A percentile compares a stretch with the other conserved stretches of the same genome.
These are phyloP conservation scores for Neoascia interrupta DNA, from an alignment of 2,888 invertebrate species.

Conservation along the genomic window DNA sequence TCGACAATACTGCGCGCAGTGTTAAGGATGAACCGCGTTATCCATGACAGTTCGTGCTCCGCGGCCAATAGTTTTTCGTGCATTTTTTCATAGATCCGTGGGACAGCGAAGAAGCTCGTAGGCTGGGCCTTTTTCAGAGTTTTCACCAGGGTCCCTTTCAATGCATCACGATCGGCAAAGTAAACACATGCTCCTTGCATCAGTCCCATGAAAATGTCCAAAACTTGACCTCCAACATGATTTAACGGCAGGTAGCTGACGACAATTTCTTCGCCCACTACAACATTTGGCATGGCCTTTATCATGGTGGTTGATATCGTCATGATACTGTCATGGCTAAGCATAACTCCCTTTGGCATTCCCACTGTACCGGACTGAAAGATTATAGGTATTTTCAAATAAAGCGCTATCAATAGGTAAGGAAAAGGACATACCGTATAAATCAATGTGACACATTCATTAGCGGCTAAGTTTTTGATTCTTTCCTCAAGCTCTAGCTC, in stretches of 20 bases:
- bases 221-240: slow-evolving; percentile 92
- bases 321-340: slow-evolving; percentile 92
- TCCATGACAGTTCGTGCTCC: slow-evolving; percentile 84
- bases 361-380: slow-evolving; percentile 92
- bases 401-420: background rate
- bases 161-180: slow-evolving; percentile 93
- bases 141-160: slow-evolving; percentile 89
- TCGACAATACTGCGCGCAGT: slow-evolving; percentile 85
- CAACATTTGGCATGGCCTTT: slow-evolving; percentile 80
- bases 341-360: slow-evolving; percentile 94
- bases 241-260: slow-evolving; percentile 92
- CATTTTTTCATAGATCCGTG: slow-evolving; percentile 96
- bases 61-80: slow-evolving; percentile 89
- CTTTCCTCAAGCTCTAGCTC: slow-evolving; percentile 84
- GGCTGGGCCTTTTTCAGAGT: slow-evolving; percentile 88
- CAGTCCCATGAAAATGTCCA: slow-evolving; percentile 84
- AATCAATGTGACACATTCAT: slow-evolving; percentile 91
- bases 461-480: slow-evolving; percentile 85
- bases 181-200: slow-evolving; percentile 81
- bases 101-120: slow-evolving; percentile 91
- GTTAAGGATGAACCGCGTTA: slow-evolving; percentile 85
- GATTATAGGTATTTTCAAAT: background rate
- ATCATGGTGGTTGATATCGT: slow-evolving; percentile 83
- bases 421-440: slow-evolving; percentile 85
- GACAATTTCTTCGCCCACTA: slow-evolving; percentile 82